Evolutionary conservation across 1,140 invertebrate species (phyloP).

Genomic region (Melipona quadrifasciata): DNA sequence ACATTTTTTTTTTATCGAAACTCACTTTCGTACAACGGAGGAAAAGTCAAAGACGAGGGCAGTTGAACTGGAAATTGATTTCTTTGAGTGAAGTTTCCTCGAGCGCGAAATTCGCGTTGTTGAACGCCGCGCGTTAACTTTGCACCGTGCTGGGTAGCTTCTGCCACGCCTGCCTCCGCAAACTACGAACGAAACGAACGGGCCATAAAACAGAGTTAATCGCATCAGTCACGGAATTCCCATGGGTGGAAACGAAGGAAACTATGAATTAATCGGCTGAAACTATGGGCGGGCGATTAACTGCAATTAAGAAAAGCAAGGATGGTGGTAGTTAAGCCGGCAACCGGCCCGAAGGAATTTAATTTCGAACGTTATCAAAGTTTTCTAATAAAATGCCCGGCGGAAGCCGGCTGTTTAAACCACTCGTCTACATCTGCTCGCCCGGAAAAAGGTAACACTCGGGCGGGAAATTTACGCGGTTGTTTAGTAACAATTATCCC

Average conservation of each 20-base stretch:
- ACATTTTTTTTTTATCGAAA: not conserved
- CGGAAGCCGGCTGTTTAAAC: constrained; percentile 26
- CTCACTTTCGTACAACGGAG: not conserved
- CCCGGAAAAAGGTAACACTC: not conserved
- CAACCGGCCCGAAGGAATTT: constrained; percentile 40
- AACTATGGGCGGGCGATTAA: constrained; percentile 43
- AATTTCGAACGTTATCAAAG: constrained; percentile 48
- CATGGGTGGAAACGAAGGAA: not conserved
- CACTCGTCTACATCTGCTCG: constrained; percentile 39
- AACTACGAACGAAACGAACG: not conserved
- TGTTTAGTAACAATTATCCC: not conserved
- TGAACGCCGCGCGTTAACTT: constrained; percentile 1
- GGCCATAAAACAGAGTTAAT: constrained; percentile 10
- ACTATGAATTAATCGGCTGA: not conserved
- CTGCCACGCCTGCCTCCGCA: not conserved
- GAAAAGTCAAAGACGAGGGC: no score
- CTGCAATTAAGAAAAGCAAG: constrained; percentile 48
- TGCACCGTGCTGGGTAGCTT: not conserved
- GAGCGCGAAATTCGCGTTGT: not conserved
- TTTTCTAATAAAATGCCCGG: constrained; percentile 54
- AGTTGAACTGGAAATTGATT: not conserved
- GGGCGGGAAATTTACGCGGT: not conserved
- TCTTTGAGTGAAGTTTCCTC: not conserved
- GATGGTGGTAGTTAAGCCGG: constrained; percentile 24
- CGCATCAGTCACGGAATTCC: constrained; percentile 6